Base-by-base conservation (phyloP, 1,140 invertebrate species). In the Drosophila dunni region DNA sequence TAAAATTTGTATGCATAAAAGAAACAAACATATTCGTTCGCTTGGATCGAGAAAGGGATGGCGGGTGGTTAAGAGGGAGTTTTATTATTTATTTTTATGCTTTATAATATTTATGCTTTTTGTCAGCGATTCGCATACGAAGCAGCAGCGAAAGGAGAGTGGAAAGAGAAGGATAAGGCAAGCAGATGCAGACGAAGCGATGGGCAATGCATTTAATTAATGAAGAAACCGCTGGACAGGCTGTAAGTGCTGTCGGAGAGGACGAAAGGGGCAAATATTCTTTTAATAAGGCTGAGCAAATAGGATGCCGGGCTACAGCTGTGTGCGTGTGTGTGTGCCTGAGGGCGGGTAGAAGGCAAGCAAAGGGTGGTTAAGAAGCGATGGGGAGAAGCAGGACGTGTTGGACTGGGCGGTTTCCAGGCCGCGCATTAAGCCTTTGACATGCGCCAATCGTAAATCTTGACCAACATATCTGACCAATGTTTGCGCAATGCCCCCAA, bases 361-460 rank as follows among this genome's bases (percentile, higher is more conserved):
- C 4, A 29, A 29, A 5, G 24, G 24, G 24, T 29, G 24, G 24
- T 29, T 29, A 29, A 5, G 24, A 29, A 29, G 24, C 24, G 24
- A 4, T 6, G 24, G 58, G 24, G 45, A 60, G 13, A 42, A 11
- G n/a, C 24, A 58, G 20, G 15, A 3, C 24, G 34, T 15, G 33
- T 5, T 15, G 29, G 20, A 10, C 2, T 13, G 29, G 10, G 50
- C 9, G 15, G 42, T 44, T 60, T 7, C 34, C 53, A 36, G 38
- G 61, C 58, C 48, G 64, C 70, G 75, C 78, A 80, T 91, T 90
- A 90, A 90, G 88, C 88, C 88, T 91, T 91, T 91, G 88, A 91
- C 88, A 91, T 91, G 88, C 88, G 88, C 80, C 88, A 91, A 88
- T 91, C 88, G 88, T 91, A 91, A 91, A 91, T 91, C 88, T 91